Base-by-base conservation (phyloP, 2,113 vertebrate genomes). In the Rhynchopsitta pachyrhyncha region DNA sequence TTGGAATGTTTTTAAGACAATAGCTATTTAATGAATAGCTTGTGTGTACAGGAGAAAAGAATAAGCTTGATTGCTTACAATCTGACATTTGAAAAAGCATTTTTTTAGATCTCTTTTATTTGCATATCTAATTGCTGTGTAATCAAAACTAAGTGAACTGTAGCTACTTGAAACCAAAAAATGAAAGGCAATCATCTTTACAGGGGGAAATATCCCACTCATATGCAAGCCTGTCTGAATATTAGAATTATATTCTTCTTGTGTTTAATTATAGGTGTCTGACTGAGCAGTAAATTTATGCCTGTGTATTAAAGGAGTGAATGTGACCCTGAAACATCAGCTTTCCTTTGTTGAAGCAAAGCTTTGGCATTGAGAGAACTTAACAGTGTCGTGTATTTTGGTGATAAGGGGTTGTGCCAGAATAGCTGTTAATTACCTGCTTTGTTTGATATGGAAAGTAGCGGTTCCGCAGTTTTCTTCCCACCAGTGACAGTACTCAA, bases 111-210 rank as follows among this genome's bases (percentile, higher is more conserved):
- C 88, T 93, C 78, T 77, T 31, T 8, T 91, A 98, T 98, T 98
- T 98, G 97, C 98, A 98, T 98, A 95, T 97, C 94, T 98, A 98
- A 98, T 98, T 98, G 96, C 97, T 97, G 37, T 98, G 98, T 98
- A 98, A 98, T 98, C 98, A 98, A 97, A 98, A 98, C 95, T 95
- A 98, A 98, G 97, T 97, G 97, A 98, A 98, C 98, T 97, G 96
- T 97, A 97, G 94, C 97, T 97, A 95, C 97, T 98, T 98, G 92
- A 98, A 98, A 95, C 97, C 95, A 82, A 94, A 91, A 97, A 98
- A 97, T 97, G 97, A 97, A 98, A 98, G 89, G 97, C 97, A 98
- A 96, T 98, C 98, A 98, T 98, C 97, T 97, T 96, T 97, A 86
- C 66, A 55, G 95, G 89, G 91, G 88, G 93, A 97, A 95, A 93